Conservation (phyloP, 2,113 vertebrate species). For the Euleptes europaea region DNA sequence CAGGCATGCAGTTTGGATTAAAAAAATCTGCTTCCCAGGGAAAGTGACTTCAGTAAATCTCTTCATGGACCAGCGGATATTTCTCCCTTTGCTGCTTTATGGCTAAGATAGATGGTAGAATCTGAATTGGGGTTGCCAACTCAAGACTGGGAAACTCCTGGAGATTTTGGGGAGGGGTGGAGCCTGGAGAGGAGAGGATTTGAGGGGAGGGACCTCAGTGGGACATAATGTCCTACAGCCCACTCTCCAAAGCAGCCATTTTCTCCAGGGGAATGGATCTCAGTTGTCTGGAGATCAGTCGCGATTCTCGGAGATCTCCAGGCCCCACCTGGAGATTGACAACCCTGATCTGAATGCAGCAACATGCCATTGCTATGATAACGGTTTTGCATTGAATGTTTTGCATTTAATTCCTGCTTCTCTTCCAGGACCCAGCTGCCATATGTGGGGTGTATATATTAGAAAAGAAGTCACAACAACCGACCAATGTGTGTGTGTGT, state of each 20-base stretch:
- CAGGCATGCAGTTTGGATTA: background rate
- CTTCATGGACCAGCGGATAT: background rate
- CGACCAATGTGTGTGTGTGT: background rate
- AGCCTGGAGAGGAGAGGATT: too few species aligned
- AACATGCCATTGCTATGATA: slow-evolving; percentile 27
- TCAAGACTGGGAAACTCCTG: too few species aligned
- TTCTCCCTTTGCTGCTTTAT: slow-evolving; percentile 1
- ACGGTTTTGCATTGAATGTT: background rate
- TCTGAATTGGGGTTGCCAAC: too few species aligned
- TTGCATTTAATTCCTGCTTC: background rate
- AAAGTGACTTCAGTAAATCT: background rate
- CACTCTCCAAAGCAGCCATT: too few species aligned
- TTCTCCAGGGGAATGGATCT: too few species aligned
- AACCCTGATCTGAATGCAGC: background rate
- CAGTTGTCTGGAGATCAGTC: too few species aligned
- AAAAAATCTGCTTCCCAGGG: background rate
- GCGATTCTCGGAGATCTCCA: too few species aligned
- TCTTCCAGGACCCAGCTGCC: background rate
- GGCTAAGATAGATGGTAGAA: background rate
- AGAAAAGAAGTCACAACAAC: background rate
- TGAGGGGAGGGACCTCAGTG: too few species aligned
- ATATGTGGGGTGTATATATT: background rate
- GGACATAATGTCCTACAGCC: too few species aligned
- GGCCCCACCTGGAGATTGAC: too few species aligned
- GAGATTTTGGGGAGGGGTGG: too few species aligned